phyloP scores from a whole-genome alignment of 2,888 invertebrate genomes.

The Ametastegia equiseti region DNA sequence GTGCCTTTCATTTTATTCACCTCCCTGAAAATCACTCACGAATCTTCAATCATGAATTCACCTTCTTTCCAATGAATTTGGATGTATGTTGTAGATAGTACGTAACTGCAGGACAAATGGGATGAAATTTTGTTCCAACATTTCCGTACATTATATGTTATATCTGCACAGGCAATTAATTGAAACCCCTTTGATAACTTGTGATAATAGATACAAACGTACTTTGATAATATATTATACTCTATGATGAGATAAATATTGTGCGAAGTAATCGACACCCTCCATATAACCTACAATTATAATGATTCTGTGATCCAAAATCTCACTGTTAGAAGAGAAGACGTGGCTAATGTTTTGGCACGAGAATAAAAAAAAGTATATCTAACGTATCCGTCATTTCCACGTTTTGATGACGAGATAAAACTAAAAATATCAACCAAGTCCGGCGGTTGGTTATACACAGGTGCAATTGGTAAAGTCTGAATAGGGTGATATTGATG shows the following conservation, averaged over 20 bases:
- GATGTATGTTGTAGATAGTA: no score
- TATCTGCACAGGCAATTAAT: background rate
- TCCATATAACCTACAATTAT: background rate
- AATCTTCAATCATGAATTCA: background rate
- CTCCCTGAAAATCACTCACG: background rate
- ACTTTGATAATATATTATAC: no score
- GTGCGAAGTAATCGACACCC: background rate
- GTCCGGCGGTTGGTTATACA: background rate
- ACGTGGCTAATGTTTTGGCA: background rate
- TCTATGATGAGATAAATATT: background rate
- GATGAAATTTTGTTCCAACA: no score
- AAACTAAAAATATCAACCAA: constrained; percentile 21
- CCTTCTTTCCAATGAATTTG: background rate
- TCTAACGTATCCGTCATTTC: constrained; percentile 23
- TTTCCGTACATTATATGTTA: background rate
- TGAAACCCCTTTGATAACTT: background rate
- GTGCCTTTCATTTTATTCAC: background rate
- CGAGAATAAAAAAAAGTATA: background rate
- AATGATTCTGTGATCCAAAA: no score
- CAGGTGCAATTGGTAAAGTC: background rate
- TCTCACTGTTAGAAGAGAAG: no score
- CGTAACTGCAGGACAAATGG: no score
- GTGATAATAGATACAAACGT: no score
- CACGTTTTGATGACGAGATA: background rate
- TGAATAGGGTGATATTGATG: background rate